Evolutionary conservation across 2,888 invertebrate species (phyloP), one percentile per base, ranked within the genome.

Genomic region (Teleiodes luculella): DNA sequence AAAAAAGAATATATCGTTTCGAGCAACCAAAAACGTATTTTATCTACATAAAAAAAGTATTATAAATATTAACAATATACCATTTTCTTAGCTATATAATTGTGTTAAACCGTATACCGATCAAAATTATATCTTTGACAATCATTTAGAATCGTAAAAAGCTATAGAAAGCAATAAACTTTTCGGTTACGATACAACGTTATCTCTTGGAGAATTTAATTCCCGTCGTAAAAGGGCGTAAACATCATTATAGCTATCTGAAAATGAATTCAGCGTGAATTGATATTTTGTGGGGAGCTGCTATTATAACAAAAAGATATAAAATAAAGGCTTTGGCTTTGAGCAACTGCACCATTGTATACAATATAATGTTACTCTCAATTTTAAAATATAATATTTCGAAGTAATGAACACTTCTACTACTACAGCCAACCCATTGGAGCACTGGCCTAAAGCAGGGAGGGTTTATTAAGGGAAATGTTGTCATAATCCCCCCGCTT

Each of bases 151-250:
- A 37, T 28, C 49, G 33, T 49, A 49, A 49, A 49, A 49, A 2
- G 24, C 49, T 13, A 24, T 20, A 20, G 10, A 48, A 35, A 50
- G 51, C 51, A 51, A 41, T 51, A 51, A 51, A 39, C 31, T 18
- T 16, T 41, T 51, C 20, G 36, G 37, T 36, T 52, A 52, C 52
- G 52, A 46, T 52, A 52, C 52, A 46, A 46, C 18, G 35, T 52
- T 36, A 52, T 52, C 52, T 46, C 14, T 45, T 20, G 35, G 24
- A 53, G 20, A 41, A 36, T 11, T 28, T 48, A 28, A 53, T 53
- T 48, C 31, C 47, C 10, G 16, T 13, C 48, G 31, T 48, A 53
- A 53, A 53, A 24, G 52, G 46, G 46, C 49, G 37, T 37, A 37
- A 49, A 49, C 37, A 49, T 49, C 49, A 49, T 37, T 28, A 49